These are phyloP conservation scores for Lymantria monacha DNA, from an alignment of 2,888 invertebrate species.

Conservation along the genomic window DNA sequence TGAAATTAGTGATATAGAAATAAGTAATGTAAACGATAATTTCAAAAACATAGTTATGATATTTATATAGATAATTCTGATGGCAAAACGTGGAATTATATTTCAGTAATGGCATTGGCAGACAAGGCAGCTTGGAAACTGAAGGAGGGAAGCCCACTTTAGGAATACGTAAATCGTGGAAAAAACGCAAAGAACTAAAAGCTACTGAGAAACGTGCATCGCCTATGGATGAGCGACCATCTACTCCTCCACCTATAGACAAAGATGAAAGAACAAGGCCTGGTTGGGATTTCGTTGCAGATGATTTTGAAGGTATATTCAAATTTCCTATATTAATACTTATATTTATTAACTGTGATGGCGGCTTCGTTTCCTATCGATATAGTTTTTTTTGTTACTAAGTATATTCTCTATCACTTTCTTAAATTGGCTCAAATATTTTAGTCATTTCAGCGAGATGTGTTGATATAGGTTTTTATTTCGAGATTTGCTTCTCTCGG, in stretches of 20 bases:
- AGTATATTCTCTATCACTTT: too few relatives aligned
- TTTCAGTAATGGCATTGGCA: slow-evolving; percentile 64
- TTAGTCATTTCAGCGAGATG: too few relatives aligned
- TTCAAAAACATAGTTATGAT: too few relatives aligned
- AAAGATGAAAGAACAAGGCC: slow-evolving; percentile 62
- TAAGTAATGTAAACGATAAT: too few relatives aligned
- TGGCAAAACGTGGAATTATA: background rate
- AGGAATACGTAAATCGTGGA: slow-evolving; percentile 76
- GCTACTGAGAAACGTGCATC: slow-evolving; percentile 61
- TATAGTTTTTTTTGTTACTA: too few relatives aligned
- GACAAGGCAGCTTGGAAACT: slow-evolving; percentile 60
- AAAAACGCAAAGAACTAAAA: slow-evolving; percentile 75
- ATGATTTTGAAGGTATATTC: slow-evolving; percentile 88
- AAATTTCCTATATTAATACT: background rate
- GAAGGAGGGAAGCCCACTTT: slow-evolving; percentile 65
- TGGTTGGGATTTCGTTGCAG: slow-evolving; percentile 88
- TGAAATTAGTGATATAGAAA: too few relatives aligned
- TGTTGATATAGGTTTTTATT: too few relatives aligned
- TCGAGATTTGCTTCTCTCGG: too few relatives aligned
- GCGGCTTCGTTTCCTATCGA: too few relatives aligned
- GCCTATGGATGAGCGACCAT: slow-evolving; percentile 64
- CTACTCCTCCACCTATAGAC: slow-evolving; percentile 54
- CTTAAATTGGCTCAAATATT: too few relatives aligned
- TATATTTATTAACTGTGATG: background rate
- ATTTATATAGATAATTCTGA: too few relatives aligned